A percentile compares a stretch with the other conserved stretches of the same genome.
Conservation (phyloP, 2,797 vertebrate species). For the Uromys caudimaculatus region DNA sequence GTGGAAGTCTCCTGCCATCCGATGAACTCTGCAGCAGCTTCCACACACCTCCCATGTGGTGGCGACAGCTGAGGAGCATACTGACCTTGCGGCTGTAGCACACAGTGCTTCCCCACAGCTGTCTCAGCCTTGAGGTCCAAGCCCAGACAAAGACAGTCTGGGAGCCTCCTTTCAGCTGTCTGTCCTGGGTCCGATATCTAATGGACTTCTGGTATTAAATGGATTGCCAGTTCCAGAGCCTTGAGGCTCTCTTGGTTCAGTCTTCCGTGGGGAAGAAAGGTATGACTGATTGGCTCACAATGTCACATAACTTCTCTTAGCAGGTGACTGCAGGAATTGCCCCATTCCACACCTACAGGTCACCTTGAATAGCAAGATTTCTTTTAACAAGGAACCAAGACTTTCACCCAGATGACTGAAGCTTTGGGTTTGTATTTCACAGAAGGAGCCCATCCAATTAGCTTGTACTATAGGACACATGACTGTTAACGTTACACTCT, state of each 20-base stretch:
- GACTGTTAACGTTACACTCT: not conserved
- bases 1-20: not conserved
- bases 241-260: not conserved
- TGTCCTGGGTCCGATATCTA: not conserved
- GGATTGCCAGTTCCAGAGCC: not conserved
- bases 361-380: not conserved
- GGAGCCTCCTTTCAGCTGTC: not conserved
- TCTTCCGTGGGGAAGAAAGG: not conserved
- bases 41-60: no score
- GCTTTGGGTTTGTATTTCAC: not conserved
- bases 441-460: not conserved
- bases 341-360: not conserved
- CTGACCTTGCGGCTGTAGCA: not conserved
- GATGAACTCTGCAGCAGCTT: not conserved
- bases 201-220: not conserved
- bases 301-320: not conserved
- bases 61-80: no score
- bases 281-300: not conserved
- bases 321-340: not conserved
- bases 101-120: not conserved
- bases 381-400: not conserved
- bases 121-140: not conserved
- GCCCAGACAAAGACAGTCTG: not conserved
- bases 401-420: not conserved
- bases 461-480: not conserved